phyloP scores from a whole-genome alignment of 2,113 vertebrate genomes.

The Bos taurus region ARS-UCD2.0 NC_037337.1:21716001-21716500 shows the following conservation, averaged over 20 bases:
- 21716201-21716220: not conserved
- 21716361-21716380: not conserved
- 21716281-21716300: not conserved
- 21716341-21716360: not conserved
- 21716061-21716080: not conserved
- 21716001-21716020: not conserved
- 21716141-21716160: not conserved
- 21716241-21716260: not conserved
- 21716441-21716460: not conserved
- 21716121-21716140: not conserved
- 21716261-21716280: not conserved
- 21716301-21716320: not conserved
- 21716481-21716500: not conserved
- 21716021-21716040: not conserved
- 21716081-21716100: not conserved
- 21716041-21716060: not conserved
- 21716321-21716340: not conserved
- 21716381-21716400: not conserved
- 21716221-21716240: not conserved
- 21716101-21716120: not conserved
- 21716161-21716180: not conserved
- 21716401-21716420: conserved; percentile 1
- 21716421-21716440: not conserved
- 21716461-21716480: not conserved
- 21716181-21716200: not conserved